Conservation (phyloP, 2,888 invertebrate species). For the Perdita meconis region DNA sequence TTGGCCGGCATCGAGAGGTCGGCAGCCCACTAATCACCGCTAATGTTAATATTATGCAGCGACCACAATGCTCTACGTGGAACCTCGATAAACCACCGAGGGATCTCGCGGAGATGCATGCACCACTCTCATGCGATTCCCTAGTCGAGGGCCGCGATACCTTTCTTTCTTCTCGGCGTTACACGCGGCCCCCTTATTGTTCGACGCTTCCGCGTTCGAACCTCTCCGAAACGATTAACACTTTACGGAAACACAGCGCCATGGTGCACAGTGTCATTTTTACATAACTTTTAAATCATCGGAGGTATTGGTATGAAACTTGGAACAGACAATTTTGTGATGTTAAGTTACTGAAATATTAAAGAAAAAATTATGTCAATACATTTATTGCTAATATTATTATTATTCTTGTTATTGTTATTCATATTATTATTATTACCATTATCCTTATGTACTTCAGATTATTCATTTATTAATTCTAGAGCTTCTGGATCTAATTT, state of each 20-base stretch:
- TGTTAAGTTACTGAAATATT: too few relatives aligned
- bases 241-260: slow-evolving; percentile 4
- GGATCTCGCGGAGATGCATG: slow-evolving; percentile 78
- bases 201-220: slow-evolving; percentile 46
- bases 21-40: slow-evolving; percentile 82
- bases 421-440: too few relatives aligned
- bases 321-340: too few relatives aligned
- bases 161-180: slow-evolving; percentile 30
- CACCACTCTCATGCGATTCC: slow-evolving; percentile 79
- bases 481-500: too few relatives aligned
- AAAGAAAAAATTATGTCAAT: too few relatives aligned
- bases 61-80: slow-evolving; percentile 80
- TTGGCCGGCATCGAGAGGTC: slow-evolving; percentile 73
- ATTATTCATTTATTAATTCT: too few relatives aligned
- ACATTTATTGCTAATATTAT: too few relatives aligned
- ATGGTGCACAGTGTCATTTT: too few relatives aligned
- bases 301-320: too few relatives aligned
- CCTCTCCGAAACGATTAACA: slow-evolving; percentile 2
- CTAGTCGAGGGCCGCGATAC: slow-evolving; percentile 64
- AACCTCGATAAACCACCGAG: slow-evolving; percentile 78
- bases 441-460: too few relatives aligned
- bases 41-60: slow-evolving; percentile 83
- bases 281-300: too few relatives aligned
- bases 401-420: too few relatives aligned
- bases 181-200: slow-evolving; percentile 34